A percentile compares a stretch with the other conserved stretches of the same genome.
Conservation (phyloP, 2,113 vertebrate genomes). For the Spea multiplicata region DNA sequence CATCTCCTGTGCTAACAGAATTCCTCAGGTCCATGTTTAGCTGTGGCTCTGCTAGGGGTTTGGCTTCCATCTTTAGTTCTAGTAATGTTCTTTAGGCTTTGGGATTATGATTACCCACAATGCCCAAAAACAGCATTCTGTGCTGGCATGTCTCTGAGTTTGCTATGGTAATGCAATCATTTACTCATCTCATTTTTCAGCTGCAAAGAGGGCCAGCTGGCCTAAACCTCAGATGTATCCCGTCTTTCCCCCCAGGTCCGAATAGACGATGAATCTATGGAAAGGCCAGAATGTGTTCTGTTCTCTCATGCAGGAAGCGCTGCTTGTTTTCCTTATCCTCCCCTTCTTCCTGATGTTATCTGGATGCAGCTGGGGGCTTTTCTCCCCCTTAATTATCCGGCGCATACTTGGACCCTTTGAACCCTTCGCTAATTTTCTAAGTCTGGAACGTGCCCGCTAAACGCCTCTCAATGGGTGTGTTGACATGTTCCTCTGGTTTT, state of each 20-base stretch:
- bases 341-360: conserved; percentile 37
- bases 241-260: conserved; percentile 3
- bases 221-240: conserved; percentile 29
- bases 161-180: conserved; percentile 38
- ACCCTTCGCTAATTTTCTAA: conserved; percentile 26
- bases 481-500: conserved; percentile 32
- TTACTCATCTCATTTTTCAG: conserved; percentile 13
- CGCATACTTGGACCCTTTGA: conserved; percentile 33
- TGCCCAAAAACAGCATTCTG: background rate
- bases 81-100: background rate
- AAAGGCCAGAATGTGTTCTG: conserved; percentile 24
- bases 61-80: conserved; percentile 16
- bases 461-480: conserved; percentile 21
- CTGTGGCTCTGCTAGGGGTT: conserved; percentile 16
- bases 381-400: conserved; percentile 19
- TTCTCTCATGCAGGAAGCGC: conserved; percentile 26
- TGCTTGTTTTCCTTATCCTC: conserved; percentile 42
- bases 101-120: conserved; percentile 30
- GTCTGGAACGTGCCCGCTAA: conserved; percentile 30
- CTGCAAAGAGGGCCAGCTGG: conserved; percentile 31
- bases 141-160: conserved; percentile 20
- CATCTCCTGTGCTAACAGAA: too few species aligned
- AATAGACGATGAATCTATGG: conserved; percentile 5
- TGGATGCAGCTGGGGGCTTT: conserved; percentile 25
- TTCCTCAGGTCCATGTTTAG: too few species aligned